Evolutionary conservation across 2,797 vertebrate genomes (phyloP).

Genomic region (Cetoscarus ocellatus): DNA sequence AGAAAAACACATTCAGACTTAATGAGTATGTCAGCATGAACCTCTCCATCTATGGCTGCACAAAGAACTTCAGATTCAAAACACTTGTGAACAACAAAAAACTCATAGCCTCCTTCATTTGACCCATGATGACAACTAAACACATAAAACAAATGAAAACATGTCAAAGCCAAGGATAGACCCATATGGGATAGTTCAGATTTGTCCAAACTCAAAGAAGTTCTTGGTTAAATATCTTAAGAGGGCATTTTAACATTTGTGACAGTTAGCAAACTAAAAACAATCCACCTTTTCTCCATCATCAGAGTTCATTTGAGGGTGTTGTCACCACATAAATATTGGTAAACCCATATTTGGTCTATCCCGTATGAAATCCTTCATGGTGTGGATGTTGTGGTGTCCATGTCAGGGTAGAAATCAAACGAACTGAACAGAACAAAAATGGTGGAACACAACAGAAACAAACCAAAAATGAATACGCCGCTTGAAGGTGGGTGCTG

Average conservation of each 20-base stretch:
- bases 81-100: slow-evolving; percentile 46
- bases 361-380: slow-evolving; percentile 64
- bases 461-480: slow-evolving; percentile 36
- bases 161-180: slow-evolving; percentile 56
- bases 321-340: slow-evolving; percentile 27
- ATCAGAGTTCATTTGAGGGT: slow-evolving; percentile 33
- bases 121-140: slow-evolving; percentile 41
- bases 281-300: slow-evolving; percentile 2
- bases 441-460: slow-evolving; percentile 65
- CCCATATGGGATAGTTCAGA: slow-evolving; percentile 41
- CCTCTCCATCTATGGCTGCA: slow-evolving; percentile 27
- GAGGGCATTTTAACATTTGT: background rate
- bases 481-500: slow-evolving; percentile 47
- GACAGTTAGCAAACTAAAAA: slow-evolving; percentile 8
- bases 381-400: slow-evolving; percentile 53
- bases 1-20: slow-evolving; percentile 56
- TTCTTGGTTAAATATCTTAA: background rate
- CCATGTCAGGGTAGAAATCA: slow-evolving; percentile 57
- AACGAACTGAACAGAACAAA: slow-evolving; percentile 46
- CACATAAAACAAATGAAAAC: slow-evolving; percentile 57
- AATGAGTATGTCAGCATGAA: slow-evolving; percentile 60
- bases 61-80: slow-evolving; percentile 41
- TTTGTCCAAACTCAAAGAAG: slow-evolving; percentile 5
- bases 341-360: slow-evolving; percentile 64
- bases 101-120: slow-evolving; percentile 52